These are phyloP conservation scores for Stegana nigrithorax DNA, from an alignment of 2,888 invertebrate genomes.

Conservation along the genomic window DNA sequence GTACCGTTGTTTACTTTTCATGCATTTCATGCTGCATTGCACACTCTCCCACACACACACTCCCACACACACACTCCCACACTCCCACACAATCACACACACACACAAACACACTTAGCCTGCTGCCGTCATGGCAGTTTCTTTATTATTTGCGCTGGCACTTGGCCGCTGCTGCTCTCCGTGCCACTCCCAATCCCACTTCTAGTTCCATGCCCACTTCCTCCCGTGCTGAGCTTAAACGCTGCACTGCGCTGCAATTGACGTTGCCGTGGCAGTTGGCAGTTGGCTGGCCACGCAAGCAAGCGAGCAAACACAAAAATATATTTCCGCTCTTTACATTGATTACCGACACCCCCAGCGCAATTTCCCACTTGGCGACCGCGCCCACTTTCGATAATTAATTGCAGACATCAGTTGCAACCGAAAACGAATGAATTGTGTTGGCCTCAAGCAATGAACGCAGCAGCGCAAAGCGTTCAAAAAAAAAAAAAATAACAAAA, in stretches of 20 bases:
- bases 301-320: conserved; percentile 49
- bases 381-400: conserved; percentile 67
- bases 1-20: conserved; percentile 10
- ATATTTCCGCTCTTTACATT: conserved; percentile 63
- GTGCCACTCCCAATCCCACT: no score
- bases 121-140: no score
- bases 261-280: conserved; percentile 8
- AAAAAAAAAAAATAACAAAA: conserved; percentile 14
- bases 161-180: no score
- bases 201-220: conserved; percentile 1
- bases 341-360: conserved; percentile 53
- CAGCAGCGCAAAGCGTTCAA: conserved; percentile 36
- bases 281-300: conserved; percentile 16
- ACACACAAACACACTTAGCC: no score
- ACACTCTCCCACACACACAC: no score
- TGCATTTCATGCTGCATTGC: background rate
- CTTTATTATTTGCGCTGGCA: no score
- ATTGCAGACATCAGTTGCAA: conserved; percentile 68
- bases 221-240: background rate
- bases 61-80: no score
- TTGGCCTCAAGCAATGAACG: conserved; percentile 32
- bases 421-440: conserved; percentile 16
- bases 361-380: conserved; percentile 56
- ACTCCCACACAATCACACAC: no score
- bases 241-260: conserved; percentile 47